Evolutionary conservation across 1,140 invertebrate species (phyloP).

Genomic region (Leguminivora glycinivorella): DNA sequence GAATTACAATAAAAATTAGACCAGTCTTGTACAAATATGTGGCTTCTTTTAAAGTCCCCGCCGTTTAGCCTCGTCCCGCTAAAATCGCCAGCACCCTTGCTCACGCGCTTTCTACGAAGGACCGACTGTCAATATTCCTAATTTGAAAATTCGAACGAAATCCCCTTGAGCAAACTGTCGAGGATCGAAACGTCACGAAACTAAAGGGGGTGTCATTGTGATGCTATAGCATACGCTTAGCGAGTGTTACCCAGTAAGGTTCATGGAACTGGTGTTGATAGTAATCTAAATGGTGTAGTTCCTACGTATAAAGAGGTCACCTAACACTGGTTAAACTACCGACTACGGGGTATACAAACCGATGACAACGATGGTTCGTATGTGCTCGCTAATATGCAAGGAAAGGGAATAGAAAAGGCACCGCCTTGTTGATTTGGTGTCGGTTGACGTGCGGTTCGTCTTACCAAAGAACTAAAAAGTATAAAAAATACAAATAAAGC

Average conservation of each 20-base stretch:
- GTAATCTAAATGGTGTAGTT: too few species aligned
- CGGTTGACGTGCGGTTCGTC: not conserved
- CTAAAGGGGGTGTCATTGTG: conserved; percentile 40
- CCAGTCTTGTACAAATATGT: conserved; percentile 51
- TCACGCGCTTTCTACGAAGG: conserved; percentile 60
- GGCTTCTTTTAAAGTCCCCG: conserved; percentile 48
- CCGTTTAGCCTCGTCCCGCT: conserved; percentile 53
- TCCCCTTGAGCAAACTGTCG: conserved; percentile 48
- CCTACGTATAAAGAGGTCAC: too few species aligned
- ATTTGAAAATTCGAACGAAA: conserved; percentile 48
- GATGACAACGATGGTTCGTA: conserved; percentile 35
- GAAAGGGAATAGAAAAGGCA: conserved; percentile 37
- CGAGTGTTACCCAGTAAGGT: not conserved
- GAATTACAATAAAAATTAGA: conserved; percentile 66
- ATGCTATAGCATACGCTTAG: not conserved
- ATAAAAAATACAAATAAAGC: not conserved
- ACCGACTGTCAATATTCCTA: conserved; percentile 53
- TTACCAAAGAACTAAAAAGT: not conserved
- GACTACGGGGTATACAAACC: not conserved
- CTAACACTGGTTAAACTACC: too few species aligned
- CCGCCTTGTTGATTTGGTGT: conserved; percentile 33
- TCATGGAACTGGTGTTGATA: not conserved
- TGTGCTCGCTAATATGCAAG: conserved; percentile 50
- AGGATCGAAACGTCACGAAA: conserved; percentile 54
- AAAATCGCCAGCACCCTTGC: conserved; percentile 49